These are phyloP conservation scores for Hystrix cristata DNA, from an alignment of 2,113 vertebrate species.

Conservation along the genomic window DNA sequence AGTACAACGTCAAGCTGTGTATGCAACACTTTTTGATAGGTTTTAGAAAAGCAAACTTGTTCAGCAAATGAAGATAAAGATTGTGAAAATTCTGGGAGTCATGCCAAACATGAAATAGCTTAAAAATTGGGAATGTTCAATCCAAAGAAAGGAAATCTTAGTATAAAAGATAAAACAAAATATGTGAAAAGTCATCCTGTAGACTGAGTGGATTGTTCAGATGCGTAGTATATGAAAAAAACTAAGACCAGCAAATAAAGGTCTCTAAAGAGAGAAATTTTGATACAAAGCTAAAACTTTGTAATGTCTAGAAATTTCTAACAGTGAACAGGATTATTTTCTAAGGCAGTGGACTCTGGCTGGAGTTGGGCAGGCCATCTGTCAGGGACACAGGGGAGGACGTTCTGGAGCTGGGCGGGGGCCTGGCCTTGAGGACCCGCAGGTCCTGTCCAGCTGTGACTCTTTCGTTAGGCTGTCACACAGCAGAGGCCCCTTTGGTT, in stretches of 20 bases:
- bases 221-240: not conserved
- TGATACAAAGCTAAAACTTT: not conserved
- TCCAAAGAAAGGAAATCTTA: not conserved
- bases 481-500: not conserved
- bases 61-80: slow-evolving; percentile 7
- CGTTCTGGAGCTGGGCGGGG: not conserved
- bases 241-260: not conserved
- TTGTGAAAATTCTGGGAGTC: not conserved
- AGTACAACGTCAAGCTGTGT: not conserved
- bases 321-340: not conserved
- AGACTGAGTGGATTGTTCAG: not conserved
- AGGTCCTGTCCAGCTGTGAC: slow-evolving; percentile 64
- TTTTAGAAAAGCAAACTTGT: slow-evolving; percentile 49
- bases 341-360: slow-evolving; percentile 19
- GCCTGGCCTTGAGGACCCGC: not conserved
- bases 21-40: not conserved
- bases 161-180: not conserved
- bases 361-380: slow-evolving; percentile 15
- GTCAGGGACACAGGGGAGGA: slow-evolving; percentile 15
- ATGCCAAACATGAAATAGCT: slow-evolving; percentile 11
- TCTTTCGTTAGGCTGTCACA: slow-evolving; percentile 18
- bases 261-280: not conserved
- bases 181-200: not conserved
- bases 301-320: not conserved
- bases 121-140: not conserved